Evolutionary conservation across 1,140 invertebrate genomes (phyloP).

Genomic region (Drosophila pallidifrons): DNA sequence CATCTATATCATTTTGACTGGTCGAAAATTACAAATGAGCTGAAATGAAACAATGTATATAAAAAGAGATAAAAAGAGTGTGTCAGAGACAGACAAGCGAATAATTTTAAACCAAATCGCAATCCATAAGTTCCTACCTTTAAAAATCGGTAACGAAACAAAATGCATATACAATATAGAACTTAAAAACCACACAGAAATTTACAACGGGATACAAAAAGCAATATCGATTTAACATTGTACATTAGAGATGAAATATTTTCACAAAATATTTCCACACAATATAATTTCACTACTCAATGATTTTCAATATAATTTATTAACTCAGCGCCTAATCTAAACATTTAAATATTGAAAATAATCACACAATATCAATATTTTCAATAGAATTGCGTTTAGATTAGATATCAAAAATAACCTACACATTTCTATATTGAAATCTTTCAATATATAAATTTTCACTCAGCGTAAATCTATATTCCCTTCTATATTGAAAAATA

Average conservation of each 20-base stretch:
- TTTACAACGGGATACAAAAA: too few species aligned
- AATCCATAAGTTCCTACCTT: conserved; percentile 34
- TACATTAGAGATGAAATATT: too few species aligned
- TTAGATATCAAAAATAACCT: neutral
- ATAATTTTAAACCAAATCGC: conserved; percentile 19
- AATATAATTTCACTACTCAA: too few species aligned
- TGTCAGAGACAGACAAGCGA: conserved; percentile 1
- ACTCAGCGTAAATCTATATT: too few species aligned
- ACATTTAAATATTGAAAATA: neutral
- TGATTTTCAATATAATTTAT: neutral
- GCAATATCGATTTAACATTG: neutral
- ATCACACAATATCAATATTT: neutral
- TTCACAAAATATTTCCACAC: too few species aligned
- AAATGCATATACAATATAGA: conserved; percentile 4
- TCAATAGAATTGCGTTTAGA: neutral
- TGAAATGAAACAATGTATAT: neutral
- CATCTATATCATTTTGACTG: conserved; percentile 23
- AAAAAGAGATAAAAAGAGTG: conserved; percentile 6
- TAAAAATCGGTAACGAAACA: neutral
- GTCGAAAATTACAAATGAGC: conserved; percentile 35
- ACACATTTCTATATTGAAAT: too few species aligned
- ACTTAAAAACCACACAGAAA: neutral
- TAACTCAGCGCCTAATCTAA: neutral
- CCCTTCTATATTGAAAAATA: too few species aligned
- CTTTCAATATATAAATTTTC: too few species aligned